Conservation (phyloP, 2,113 vertebrate genomes). For the Malurus elegans region DNA sequence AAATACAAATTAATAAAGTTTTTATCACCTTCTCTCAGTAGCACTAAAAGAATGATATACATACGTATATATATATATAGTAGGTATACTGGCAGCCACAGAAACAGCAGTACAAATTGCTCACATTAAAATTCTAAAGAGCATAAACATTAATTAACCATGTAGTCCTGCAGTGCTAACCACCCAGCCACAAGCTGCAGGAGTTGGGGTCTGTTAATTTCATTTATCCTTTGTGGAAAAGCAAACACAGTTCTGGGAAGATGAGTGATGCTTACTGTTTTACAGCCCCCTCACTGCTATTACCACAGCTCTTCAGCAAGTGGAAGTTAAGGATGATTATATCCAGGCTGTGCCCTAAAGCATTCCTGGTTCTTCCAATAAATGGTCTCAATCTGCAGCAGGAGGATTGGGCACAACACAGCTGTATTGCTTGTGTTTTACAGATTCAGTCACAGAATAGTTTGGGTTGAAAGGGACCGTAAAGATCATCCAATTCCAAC, state of each 20-base stretch:
- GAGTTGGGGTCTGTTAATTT: neutral
- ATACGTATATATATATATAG: neutral
- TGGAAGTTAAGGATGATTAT: neutral
- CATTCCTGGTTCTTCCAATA: neutral
- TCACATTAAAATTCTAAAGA: neutral
- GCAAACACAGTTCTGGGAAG: neutral
- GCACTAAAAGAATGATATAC: neutral
- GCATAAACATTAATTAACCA: neutral
- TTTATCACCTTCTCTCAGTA: neutral
- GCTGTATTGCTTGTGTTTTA: neutral
- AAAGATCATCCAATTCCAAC: fast-evolving
- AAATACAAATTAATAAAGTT: neutral
- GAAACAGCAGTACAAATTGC: neutral
- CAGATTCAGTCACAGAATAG: neutral
- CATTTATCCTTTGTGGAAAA: neutral
- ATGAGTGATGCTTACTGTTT: neutral
- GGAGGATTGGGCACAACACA: neutral
- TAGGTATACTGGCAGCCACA: neutral
- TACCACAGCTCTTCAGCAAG: neutral
- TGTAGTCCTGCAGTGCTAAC: neutral
- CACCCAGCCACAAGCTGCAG: neutral
- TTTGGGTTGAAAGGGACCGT: neutral
- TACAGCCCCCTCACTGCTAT: neutral
- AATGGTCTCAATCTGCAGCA: neutral
- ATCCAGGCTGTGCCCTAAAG: neutral